A percentile compares a stretch with the other conserved stretches of the same genome.
These are phyloP conservation scores for Corvus moneduloides DNA, from an alignment of 2,113 vertebrate genomes.

Conservation along the genomic window DNA sequence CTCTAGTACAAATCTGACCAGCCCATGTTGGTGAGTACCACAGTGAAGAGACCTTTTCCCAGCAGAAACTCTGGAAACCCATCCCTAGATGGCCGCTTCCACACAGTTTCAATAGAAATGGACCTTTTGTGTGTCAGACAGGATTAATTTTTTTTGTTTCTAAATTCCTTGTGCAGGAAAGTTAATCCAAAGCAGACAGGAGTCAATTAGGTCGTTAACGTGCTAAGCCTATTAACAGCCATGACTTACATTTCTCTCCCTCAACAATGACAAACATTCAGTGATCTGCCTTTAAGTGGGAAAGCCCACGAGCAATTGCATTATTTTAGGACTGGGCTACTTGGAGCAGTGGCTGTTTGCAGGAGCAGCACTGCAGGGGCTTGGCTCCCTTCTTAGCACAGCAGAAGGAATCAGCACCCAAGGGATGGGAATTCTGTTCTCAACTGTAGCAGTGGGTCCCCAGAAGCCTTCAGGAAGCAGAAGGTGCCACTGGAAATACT, in stretches of 20 bases:
- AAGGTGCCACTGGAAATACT: not conserved
- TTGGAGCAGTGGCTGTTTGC: not conserved
- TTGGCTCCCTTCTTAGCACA: not conserved
- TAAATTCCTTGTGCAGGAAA: constrained; percentile 12
- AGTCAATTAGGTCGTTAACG: constrained; percentile 28
- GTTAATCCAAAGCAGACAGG: constrained; percentile 57
- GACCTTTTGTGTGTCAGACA: not conserved
- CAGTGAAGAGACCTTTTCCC: not conserved
- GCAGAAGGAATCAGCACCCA: not conserved
- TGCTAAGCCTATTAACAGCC: constrained; percentile 34
- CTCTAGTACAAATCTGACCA: not conserved
- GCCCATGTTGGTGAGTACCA: not conserved
- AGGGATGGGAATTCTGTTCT: not conserved
- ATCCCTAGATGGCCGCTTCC: not conserved
- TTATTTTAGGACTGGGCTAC: not conserved
- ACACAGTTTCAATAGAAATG: constrained; percentile 13
- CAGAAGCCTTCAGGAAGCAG: not conserved
- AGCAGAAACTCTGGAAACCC: not conserved
- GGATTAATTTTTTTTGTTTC: constrained; percentile 33
- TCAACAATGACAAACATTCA: not conserved
- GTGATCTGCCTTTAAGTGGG: not conserved
- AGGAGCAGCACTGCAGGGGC: not conserved
- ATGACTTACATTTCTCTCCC: constrained; percentile 22
- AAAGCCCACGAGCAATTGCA: not conserved
- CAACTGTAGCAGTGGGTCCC: not conserved